Conservation (phyloP, 2,797 vertebrate species). For the Oophaga sylvatica region DNA sequence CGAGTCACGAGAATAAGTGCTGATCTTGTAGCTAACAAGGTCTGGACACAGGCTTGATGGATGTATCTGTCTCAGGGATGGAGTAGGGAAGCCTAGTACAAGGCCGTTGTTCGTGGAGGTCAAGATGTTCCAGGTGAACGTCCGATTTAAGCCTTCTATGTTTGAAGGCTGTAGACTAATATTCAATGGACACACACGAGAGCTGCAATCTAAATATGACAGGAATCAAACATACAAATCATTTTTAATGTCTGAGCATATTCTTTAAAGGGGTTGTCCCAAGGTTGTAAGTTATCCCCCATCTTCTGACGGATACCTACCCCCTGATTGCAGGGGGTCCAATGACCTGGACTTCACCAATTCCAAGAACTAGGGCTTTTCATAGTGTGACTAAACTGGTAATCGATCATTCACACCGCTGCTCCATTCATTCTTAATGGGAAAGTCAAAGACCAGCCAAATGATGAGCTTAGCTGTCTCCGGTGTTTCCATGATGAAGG, state of each 20-base stretch:
- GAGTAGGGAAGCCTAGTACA: slow-evolving; percentile 80
- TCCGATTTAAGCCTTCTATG: slow-evolving; percentile 82
- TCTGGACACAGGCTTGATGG: slow-evolving; percentile 77
- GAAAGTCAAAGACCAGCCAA: no score
- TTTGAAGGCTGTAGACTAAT: slow-evolving; percentile 72
- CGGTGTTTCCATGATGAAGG: no score
- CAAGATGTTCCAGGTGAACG: slow-evolving; percentile 84
- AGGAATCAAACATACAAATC: slow-evolving; percentile 23
- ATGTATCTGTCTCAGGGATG: slow-evolving; percentile 82
- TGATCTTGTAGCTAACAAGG: slow-evolving; percentile 76
- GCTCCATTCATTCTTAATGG: no score
- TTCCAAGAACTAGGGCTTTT: no score
- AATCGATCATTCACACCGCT: no score
- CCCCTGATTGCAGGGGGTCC: no score
- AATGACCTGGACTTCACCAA: no score
- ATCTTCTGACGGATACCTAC: no score
- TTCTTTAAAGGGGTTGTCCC: not conserved
- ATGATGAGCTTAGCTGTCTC: no score
- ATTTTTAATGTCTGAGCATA: not conserved
- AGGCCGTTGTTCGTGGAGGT: slow-evolving; percentile 73
- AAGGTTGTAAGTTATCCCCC: no score
- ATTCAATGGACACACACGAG: slow-evolving; percentile 73
- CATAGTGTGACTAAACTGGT: no score
- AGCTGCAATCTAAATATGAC: slow-evolving; percentile 73
- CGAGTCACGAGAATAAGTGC: slow-evolving; percentile 62